These are phyloP conservation scores for Thalpophila matura DNA, from an alignment of 2,888 invertebrate species.

Conservation along the genomic window DNA sequence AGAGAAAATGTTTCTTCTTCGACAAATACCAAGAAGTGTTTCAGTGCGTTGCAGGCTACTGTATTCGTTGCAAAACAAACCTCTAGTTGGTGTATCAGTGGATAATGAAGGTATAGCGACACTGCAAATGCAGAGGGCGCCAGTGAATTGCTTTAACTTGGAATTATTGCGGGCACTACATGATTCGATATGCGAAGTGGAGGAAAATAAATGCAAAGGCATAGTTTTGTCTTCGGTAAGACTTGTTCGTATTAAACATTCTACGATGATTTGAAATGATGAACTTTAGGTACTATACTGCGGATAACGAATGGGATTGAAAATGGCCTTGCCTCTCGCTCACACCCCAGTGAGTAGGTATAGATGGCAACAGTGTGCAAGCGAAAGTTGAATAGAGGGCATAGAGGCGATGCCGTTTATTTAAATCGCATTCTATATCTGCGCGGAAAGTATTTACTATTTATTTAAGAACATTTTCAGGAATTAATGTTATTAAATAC, in stretches of 20 bases:
- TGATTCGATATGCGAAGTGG: conserved; percentile 89
- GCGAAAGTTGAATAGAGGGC: too few species aligned
- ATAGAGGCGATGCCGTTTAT: too few species aligned
- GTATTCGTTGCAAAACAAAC: conserved; percentile 17
- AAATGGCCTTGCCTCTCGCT: too few species aligned
- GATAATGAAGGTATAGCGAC: conserved; percentile 92
- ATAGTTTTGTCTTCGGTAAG: conserved; percentile 94
- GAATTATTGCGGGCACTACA: conserved; percentile 92
- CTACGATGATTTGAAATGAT: neutral
- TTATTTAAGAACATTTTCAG: too few species aligned
- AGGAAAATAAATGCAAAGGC: conserved; percentile 91
- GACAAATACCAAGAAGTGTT: conserved; percentile 1
- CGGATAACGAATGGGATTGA: too few species aligned
- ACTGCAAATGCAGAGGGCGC: conserved; percentile 92
- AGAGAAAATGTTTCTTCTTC: conserved; percentile 23
- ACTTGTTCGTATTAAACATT: too few species aligned
- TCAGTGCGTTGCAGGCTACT: neutral
- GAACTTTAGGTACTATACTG: too few species aligned
- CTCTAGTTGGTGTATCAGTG: conserved; percentile 48
- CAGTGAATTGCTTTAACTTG: conserved; percentile 94
- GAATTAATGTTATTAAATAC: too few species aligned
- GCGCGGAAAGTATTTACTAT: too few species aligned
- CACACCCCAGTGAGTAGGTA: too few species aligned
- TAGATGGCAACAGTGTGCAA: too few species aligned
- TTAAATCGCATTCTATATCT: too few species aligned